Percentiles rank a stretch among this genome's conserved stretches.
Evolutionary conservation across 2,888 invertebrate species (phyloP).

Genomic region (Cyclophora punctaria): DNA sequence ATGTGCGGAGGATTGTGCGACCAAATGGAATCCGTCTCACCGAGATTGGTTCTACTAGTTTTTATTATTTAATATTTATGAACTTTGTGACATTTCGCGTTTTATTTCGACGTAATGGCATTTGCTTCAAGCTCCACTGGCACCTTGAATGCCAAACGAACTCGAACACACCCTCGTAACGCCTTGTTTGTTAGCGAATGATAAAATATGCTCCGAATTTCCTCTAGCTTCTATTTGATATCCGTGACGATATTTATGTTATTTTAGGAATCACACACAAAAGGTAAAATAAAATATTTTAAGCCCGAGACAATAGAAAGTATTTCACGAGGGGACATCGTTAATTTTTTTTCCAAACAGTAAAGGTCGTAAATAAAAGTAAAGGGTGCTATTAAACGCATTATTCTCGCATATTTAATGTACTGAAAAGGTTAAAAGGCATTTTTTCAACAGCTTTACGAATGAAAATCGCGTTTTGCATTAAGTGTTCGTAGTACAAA

Average conservation of each 20-base stretch:
- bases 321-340: slow-evolving; percentile 51
- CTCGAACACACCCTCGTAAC: slow-evolving; percentile 35
- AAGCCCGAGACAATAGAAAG: slow-evolving; percentile 54
- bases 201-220: slow-evolving; percentile 15
- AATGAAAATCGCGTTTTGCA: slow-evolving; percentile 52
- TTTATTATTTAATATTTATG: slow-evolving; percentile 66
- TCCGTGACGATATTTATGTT: slow-evolving; percentile 13
- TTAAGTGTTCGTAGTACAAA: slow-evolving; percentile 50
- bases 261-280: slow-evolving; percentile 22
- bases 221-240: slow-evolving; percentile 11
- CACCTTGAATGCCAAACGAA: slow-evolving; percentile 52
- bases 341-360: slow-evolving; percentile 65
- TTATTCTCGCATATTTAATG: slow-evolving; percentile 72
- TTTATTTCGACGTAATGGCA: slow-evolving; percentile 57
- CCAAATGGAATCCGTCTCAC: slow-evolving; percentile 56
- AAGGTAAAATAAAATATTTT: slow-evolving; percentile 39
- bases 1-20: slow-evolving; percentile 37
- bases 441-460: slow-evolving; percentile 61
- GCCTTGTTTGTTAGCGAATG: slow-evolving; percentile 33
- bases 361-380: slow-evolving; percentile 64
- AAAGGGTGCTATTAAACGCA: slow-evolving; percentile 73
- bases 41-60: slow-evolving; percentile 64
- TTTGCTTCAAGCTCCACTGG: slow-evolving; percentile 51
- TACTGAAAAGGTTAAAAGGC: slow-evolving; percentile 68
- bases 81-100: slow-evolving; percentile 52